Percentiles rank a stretch among this genome's conserved stretches.
Evolutionary conservation across 2,113 vertebrate species (phyloP).

Genomic region (Entelurus aequoreus): DNA sequence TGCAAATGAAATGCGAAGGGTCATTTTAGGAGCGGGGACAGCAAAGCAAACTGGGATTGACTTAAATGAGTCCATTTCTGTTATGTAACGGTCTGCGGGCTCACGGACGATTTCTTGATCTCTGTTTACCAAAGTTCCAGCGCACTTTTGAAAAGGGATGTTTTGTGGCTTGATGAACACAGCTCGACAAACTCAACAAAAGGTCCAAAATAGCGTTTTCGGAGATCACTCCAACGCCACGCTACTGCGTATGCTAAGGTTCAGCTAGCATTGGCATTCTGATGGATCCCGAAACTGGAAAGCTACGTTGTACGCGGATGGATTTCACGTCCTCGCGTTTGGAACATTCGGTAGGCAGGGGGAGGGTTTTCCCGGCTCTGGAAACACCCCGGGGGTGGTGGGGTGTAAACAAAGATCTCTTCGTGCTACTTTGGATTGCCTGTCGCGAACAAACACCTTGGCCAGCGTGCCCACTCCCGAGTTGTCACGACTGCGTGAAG

Average conservation of each 20-base stretch:
- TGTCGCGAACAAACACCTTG: slow-evolving; percentile 64
- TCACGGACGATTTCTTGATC: slow-evolving; percentile 3
- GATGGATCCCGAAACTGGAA: neutral
- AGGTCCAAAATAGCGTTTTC: neutral
- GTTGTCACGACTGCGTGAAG: neutral
- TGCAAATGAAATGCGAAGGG: slow-evolving; percentile 42
- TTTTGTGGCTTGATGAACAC: neutral
- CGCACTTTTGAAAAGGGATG: too few species aligned
- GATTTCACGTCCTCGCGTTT: slow-evolving; percentile 39
- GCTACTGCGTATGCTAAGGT: neutral
- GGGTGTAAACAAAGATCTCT: slow-evolving; percentile 57
- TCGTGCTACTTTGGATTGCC: slow-evolving; percentile 69
- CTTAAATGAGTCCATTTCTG: slow-evolving; percentile 42
- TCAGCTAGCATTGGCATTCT: neutral
- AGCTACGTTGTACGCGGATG: slow-evolving; percentile 37
- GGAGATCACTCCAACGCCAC: neutral
- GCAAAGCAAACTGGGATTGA: slow-evolving; percentile 24
- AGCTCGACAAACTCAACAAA: neutral
- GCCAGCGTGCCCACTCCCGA: slow-evolving; percentile 6
- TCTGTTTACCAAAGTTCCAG: neutral
- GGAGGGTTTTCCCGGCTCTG: slow-evolving; percentile 39
- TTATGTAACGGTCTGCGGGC: slow-evolving; percentile 33
- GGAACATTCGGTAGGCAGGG: slow-evolving; percentile 52
- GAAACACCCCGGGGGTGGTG: slow-evolving; percentile 43
- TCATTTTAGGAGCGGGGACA: slow-evolving; percentile 50